Evolutionary conservation across 1,140 invertebrate genomes (phyloP), one percentile per base, ranked within the genome.

Genomic region (Apis dorsata): DNA sequence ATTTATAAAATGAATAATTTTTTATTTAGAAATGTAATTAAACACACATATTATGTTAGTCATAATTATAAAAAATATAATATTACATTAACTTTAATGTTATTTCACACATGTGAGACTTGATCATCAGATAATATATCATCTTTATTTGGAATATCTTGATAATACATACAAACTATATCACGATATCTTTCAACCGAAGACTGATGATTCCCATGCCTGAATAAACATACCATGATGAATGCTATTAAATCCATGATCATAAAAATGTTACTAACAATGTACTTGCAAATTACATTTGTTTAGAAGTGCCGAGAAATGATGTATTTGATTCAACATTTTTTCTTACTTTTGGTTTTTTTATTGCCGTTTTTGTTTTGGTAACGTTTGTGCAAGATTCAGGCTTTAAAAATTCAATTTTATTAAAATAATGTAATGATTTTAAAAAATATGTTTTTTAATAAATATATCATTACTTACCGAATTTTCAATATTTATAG

Each of bases 61-160:
- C 1, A n/a, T 68, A 81, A 57, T 5, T 81, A 10, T 21, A 68
- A 68, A 28, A 21, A 1, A 44, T 13, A 63, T 8, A 24, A 44
- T 57, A 15, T 12, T 68, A 15, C 11, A 7, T 53, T 7, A 12
- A 19, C 17, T 11, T 28, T 12, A 44, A 62, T 60, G 8, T 44
- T 65, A 28, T 13, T 77, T 74, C 73, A 85, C 44, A 77, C 34
- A 24, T 44, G 70, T 49, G 88, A 91, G 17, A 70, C 19, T 84
- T 89, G 76, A 63, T 90, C 84, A 7, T 91, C 90, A 0, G 90
- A 91, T 24, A 91, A 69, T 3, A 84, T 62, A 17, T 84, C 86
- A 17, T 90, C 77, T 28, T 53, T 19, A 7, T 44, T 5, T 28
- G 63, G 51, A 73, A 86, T 55, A 60, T 77, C 65, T 77, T 70